These are phyloP conservation scores for Tachyglossus aculeatus DNA, from an alignment of 2,797 vertebrate genomes.

Conservation along the genomic window DNA sequence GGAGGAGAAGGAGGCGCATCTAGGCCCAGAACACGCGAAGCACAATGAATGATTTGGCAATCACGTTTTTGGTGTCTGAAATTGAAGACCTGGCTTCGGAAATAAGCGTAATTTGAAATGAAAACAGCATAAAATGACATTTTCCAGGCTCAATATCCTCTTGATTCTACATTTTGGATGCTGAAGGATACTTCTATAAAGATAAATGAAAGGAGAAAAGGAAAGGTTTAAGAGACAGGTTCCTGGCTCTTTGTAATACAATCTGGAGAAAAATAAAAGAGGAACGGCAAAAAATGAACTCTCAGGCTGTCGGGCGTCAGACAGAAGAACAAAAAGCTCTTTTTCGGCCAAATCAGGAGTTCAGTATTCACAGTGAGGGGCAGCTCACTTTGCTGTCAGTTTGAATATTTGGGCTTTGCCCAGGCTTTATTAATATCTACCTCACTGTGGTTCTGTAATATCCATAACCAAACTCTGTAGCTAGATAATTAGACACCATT, in stretches of 20 bases:
- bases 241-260: background rate
- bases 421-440: constrained; percentile 16
- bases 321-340: background rate
- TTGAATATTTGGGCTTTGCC: constrained; percentile 30
- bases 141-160: background rate
- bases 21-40: no score
- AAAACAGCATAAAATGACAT: background rate
- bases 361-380: background rate
- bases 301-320: background rate
- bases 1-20: no score
- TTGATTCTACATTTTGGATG: background rate
- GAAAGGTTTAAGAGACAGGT: background rate
- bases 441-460: constrained; percentile 25
- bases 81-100: no score
- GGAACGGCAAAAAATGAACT: background rate
- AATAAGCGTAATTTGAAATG: background rate
- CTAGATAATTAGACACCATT: constrained; percentile 28
- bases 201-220: background rate
- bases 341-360: constrained; percentile 18
- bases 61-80: no score
- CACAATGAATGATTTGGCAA: no score
- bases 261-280: background rate
- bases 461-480: background rate
- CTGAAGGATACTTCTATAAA: constrained; percentile 4
- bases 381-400: background rate